Conservation (phyloP, 2,888 invertebrate species). For the Lapara coniferarum region DNA sequence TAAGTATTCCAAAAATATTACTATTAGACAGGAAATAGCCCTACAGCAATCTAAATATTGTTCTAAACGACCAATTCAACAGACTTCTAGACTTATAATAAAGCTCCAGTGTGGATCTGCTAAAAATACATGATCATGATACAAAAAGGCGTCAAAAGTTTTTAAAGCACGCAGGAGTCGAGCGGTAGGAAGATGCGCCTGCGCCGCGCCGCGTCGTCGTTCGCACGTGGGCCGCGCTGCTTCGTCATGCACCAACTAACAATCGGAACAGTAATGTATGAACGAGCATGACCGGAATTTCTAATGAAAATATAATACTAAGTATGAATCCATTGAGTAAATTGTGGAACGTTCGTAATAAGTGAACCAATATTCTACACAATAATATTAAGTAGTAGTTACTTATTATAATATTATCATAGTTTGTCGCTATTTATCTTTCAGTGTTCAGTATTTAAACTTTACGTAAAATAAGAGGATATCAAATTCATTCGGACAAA, state of each 20-base stretch:
- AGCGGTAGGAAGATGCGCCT: conserved; percentile 14
- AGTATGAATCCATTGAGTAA: conserved; percentile 8
- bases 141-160: conserved; percentile 5
- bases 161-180: conserved; percentile 8
- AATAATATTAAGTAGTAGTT: neutral
- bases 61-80: no score
- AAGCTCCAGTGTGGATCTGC: no score
- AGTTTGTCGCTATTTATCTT: no score
- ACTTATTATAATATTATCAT: neutral
- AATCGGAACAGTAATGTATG: conserved; percentile 25
- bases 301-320: conserved; percentile 18
- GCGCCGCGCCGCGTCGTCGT: neutral
- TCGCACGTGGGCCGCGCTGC: conserved; percentile 13
- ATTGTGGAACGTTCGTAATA: neutral
- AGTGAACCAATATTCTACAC: neutral
- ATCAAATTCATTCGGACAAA: neutral
- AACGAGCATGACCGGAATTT: conserved; percentile 20
- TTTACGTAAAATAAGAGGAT: neutral
- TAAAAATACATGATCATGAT: no score
- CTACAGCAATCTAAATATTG: no score
- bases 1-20: no score
- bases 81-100: neutral
- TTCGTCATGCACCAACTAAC: conserved; percentile 24
- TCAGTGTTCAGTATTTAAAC: neutral
- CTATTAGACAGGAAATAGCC: no score